Evolutionary conservation across 2,888 invertebrate genomes (phyloP), one percentile per base, ranked within the genome.

Genomic region (Myopa tessellatipennis): DNA sequence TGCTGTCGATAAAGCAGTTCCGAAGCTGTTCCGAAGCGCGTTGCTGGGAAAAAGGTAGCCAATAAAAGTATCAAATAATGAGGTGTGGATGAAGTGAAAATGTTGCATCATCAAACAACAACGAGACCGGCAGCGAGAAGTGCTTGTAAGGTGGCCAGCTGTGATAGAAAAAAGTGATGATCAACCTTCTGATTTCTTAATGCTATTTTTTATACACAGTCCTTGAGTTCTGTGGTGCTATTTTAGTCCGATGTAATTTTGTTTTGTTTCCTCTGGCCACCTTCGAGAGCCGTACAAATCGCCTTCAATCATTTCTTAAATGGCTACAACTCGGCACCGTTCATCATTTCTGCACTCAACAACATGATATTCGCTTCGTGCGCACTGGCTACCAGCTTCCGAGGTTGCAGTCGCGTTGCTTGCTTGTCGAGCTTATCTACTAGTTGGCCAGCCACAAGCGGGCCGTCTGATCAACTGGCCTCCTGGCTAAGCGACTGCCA

Each of bases 61-160:
- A 14, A 61, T 45, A 26, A 45, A 60, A 50, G 55, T 55, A 50
- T 52, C 65, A 67, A 16, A 18, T 74, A 67, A 67, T 74, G 74
- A 74, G 67, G 74, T 74, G 74, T 52, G 50, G 74, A 74, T 74
- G 52, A 74, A 58, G 74, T 74, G 74, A 74, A 67, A 67, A 74
- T 58, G 18, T 40, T 34, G 58, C 67, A 50, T 65, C 50, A 67
- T 18, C 52, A 52, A 74, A 67, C 12, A 38, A 4, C 50, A 55
- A 67, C n/a, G 38, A 52, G 10, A 36, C 12, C 7, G 16, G 52
- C 36, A n/a, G 40, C 7, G 10, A 12, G 12, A 2, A 5, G 16
- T 36, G 60, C 3, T 3, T 4, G n/a, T 7, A 38, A 67, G 74
- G 38, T 18, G 55, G 34, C 52, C 63, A 74, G 16, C 67, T 6